These are phyloP conservation scores for Lissocephala sabroskyi DNA, from an alignment of 2,888 invertebrate genomes.

Conservation along the genomic window DNA sequence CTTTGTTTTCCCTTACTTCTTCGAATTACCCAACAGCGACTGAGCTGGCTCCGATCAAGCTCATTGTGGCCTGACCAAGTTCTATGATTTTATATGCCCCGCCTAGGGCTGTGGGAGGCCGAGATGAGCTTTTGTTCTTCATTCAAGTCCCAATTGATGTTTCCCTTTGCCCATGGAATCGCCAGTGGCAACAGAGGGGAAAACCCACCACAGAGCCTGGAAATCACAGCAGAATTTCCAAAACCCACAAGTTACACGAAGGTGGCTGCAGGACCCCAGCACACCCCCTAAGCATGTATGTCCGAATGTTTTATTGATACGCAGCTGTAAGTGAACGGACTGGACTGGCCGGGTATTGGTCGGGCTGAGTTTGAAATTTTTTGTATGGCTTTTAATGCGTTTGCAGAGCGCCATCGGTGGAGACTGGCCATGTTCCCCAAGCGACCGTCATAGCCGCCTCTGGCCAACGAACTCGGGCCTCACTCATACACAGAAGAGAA, in stretches of 20 bases:
- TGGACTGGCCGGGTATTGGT: constrained; percentile 11
- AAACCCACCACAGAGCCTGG: constrained; percentile 10
- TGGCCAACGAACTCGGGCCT: no score
- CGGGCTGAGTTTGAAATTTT: constrained; percentile 1
- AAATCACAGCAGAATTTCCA: constrained; percentile 46
- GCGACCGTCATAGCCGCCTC: no score
- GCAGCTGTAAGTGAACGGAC: constrained; percentile 39
- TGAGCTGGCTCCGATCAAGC: no score
- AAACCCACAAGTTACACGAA: constrained; percentile 18
- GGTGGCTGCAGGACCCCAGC: not conserved
- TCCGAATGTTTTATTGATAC: constrained; percentile 65
- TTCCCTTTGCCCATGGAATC: constrained; percentile 27
- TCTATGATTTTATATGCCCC: no score
- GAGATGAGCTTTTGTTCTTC: constrained; percentile 28
- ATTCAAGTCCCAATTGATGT: constrained; percentile 53
- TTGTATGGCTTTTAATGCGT: constrained; percentile 54
- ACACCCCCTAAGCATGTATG: constrained; percentile 62
- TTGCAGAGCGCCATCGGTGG: constrained; percentile 10
- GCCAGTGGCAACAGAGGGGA: no score
- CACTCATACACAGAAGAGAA: no score
- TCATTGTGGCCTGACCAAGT: no score
- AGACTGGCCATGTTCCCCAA: not conserved
- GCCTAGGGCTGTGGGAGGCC: no score
- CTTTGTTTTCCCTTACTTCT: no score
- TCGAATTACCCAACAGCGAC: no score